Percentiles rank a stretch among this genome's conserved stretches.
Conservation (phyloP, 2,888 invertebrate species). For the Ornithoptera alexandrae region DNA sequence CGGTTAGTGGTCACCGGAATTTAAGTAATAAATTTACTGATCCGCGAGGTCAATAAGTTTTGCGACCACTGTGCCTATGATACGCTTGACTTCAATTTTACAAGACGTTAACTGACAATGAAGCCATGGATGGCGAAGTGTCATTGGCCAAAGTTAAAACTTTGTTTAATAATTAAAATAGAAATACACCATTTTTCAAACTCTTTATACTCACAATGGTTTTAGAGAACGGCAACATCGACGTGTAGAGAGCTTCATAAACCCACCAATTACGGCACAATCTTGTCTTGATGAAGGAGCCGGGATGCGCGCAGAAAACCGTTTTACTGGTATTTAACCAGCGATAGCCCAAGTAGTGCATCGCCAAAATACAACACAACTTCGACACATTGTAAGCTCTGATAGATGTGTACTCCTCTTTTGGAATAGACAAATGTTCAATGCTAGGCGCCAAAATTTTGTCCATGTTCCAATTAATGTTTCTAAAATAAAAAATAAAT, state of each 20-base stretch:
- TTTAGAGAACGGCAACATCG: conserved; percentile 94
- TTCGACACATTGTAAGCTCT: conserved; percentile 94
- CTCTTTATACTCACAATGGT: conserved; percentile 85
- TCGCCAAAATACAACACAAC: conserved; percentile 88
- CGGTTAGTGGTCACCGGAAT: too few species aligned
- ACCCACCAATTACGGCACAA: conserved; percentile 92
- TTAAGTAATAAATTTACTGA: too few species aligned
- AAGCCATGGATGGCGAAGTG: too few species aligned
- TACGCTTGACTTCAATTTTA: too few species aligned
- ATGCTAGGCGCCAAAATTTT: conserved; percentile 65
- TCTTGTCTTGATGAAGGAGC: conserved; percentile 91
- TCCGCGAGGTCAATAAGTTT: too few species aligned
- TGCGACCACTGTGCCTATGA: too few species aligned
- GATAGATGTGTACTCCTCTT: conserved; percentile 87
- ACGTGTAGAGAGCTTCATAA: conserved; percentile 85
- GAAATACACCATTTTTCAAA: neutral
- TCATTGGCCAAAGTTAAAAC: neutral
- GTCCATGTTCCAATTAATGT: conserved; percentile 54
- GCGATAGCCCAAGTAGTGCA: conserved; percentile 82
- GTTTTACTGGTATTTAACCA: conserved; percentile 84
- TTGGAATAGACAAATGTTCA: conserved; percentile 84
- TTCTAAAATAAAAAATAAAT: conserved; percentile 42
- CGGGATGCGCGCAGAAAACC: conserved; percentile 92
- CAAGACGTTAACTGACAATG: too few species aligned
- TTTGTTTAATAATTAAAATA: neutral